A percentile compares a stretch with the other conserved stretches of the same genome.
These are phyloP conservation scores for Chaetura pelagica DNA, from an alignment of 2,113 vertebrate genomes.

Conservation along the genomic window DNA sequence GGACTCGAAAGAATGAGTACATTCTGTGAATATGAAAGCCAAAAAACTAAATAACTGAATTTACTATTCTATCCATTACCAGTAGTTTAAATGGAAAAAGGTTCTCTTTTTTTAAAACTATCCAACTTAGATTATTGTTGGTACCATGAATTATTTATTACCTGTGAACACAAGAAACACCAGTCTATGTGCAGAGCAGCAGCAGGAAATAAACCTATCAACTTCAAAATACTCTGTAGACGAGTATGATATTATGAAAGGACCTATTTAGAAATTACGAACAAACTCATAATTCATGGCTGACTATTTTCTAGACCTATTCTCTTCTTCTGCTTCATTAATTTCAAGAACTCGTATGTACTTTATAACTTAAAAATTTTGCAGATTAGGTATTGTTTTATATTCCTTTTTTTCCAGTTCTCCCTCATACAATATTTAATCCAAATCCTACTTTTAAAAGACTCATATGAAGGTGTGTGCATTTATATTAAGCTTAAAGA, in stretches of 20 bases:
- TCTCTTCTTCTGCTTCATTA: background rate
- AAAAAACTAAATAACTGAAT: background rate
- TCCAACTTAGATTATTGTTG: fast-evolving
- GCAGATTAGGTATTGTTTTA: background rate
- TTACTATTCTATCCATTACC: background rate
- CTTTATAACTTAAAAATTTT: background rate
- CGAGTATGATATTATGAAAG: background rate
- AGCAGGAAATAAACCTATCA: background rate
- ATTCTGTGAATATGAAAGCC: background rate
- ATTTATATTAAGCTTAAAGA: background rate
- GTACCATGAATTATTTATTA: background rate
- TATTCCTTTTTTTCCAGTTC: background rate
- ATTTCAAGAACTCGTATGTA: background rate
- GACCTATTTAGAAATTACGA: background rate
- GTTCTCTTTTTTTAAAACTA: background rate
- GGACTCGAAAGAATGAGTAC: background rate
- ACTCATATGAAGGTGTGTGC: background rate
- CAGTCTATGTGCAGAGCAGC: background rate
- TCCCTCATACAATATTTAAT: background rate
- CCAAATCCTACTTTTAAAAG: background rate
- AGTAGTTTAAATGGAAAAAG: background rate
- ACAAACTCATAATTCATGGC: background rate
- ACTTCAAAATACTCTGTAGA: background rate
- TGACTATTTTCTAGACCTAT: background rate
- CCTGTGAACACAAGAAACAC: background rate